Conservation (phyloP, 2,797 vertebrate genomes). For the Hydrocynus forskahlii region DNA sequence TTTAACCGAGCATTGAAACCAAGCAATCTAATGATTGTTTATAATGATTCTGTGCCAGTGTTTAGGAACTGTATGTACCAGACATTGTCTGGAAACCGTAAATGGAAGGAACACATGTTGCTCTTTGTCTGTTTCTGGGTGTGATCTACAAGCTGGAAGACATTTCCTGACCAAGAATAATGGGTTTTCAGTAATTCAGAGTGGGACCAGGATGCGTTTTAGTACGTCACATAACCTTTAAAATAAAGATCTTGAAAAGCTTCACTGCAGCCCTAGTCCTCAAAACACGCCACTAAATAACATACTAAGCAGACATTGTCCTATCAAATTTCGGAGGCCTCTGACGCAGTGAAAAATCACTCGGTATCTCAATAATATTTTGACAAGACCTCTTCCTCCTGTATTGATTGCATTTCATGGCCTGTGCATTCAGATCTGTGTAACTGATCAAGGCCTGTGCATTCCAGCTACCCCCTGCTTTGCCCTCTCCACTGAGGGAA, state of each 20-base stretch:
- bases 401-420: neutral
- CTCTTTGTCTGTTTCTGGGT: neutral
- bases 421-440: constrained; percentile 7
- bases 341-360: neutral
- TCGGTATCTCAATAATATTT: constrained; percentile 22
- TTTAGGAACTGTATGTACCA: neutral
- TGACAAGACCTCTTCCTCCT: constrained; percentile 4
- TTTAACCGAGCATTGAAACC: neutral
- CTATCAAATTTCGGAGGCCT: neutral
- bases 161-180: neutral
- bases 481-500: constrained; percentile 32
- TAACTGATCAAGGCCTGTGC: constrained; percentile 37
- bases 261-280: neutral
- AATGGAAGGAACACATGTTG: neutral
- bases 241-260: neutral
- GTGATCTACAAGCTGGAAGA: neutral
- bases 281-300: neutral
- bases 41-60: neutral
- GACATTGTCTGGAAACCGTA: neutral
- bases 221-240: neutral
- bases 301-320: neutral
- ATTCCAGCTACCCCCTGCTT: constrained; percentile 49
- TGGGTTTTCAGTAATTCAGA: neutral
- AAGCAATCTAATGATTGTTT: constrained; percentile 7
- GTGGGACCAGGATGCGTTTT: neutral